Percentiles rank a stretch among this genome's conserved stretches.
Conservation (phyloP, 2,113 vertebrate genomes). For the Coryphaenoides rupestris region DNA sequence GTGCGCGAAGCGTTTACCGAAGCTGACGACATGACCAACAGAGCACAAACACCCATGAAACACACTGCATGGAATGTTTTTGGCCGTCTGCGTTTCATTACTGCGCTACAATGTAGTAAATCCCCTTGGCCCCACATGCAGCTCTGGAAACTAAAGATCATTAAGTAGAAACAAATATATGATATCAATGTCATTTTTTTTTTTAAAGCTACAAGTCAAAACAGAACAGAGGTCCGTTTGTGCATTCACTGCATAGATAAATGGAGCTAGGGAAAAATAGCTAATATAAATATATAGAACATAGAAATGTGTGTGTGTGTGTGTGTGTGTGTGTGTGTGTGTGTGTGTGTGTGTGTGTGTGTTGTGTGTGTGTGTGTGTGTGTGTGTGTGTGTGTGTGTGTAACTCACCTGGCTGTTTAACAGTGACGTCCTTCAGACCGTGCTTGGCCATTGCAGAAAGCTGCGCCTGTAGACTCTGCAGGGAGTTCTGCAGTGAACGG, state of each 20-base stretch:
- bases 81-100: slow-evolving; percentile 20
- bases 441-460: slow-evolving; percentile 76
- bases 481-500: slow-evolving; percentile 71
- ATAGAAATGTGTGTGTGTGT: too few species aligned
- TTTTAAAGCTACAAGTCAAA: too few species aligned
- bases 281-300: slow-evolving; percentile 1
- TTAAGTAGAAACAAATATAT: neutral
- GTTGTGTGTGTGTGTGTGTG: too few species aligned
- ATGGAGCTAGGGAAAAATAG: neutral
- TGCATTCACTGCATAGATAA: neutral
- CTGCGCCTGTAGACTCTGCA: slow-evolving; percentile 77
- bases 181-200: too few species aligned
- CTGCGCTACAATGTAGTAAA: neutral
- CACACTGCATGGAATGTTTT: neutral
- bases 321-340: too few species aligned
- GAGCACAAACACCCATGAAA: neutral
- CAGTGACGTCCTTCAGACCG: slow-evolving; percentile 63
- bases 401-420: slow-evolving; percentile 78
- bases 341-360: too few species aligned
- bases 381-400: neutral
- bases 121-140: neutral
- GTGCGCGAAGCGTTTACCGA: too few species aligned
- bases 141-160: neutral
- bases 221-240: neutral
- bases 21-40: too few species aligned